Evolutionary conservation across 2,888 invertebrate genomes (phyloP).

Genomic region (Therioaphis trifolii): DNA sequence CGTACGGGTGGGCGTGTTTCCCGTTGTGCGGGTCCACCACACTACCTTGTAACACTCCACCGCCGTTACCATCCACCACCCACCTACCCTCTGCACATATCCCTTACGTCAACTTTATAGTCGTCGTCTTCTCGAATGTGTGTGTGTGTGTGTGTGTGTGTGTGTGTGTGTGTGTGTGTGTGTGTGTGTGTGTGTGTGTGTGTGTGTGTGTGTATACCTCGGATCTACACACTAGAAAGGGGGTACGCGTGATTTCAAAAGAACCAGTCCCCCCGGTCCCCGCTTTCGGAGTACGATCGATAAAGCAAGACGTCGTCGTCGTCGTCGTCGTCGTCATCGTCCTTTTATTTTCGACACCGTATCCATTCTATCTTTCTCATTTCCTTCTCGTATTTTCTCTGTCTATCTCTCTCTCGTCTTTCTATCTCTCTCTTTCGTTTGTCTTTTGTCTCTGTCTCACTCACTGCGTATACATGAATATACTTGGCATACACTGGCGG

Average conservation of each 20-base stretch:
- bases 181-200: not conserved
- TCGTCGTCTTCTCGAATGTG: not conserved
- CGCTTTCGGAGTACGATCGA: constrained; percentile 53
- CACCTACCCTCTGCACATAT: not conserved
- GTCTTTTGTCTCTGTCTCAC: no score
- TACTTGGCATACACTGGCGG: no score
- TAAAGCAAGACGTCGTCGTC: constrained; percentile 56
- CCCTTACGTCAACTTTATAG: constrained; percentile 16
- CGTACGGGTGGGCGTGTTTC: constrained; percentile 54
- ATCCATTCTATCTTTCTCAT: constrained; percentile 16
- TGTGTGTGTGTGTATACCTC: not conserved
- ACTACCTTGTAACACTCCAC: no score
- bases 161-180: not conserved
- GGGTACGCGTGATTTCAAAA: constrained; percentile 59
- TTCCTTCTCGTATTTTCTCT: not conserved
- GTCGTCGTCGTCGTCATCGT: constrained; percentile 30
- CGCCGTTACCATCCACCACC: no score
- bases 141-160: not conserved
- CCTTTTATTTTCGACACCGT: constrained; percentile 57
- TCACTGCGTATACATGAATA: no score
- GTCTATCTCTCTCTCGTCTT: not conserved
- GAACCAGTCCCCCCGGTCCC: constrained; percentile 2
- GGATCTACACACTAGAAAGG: not conserved
- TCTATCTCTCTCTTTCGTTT: not conserved
- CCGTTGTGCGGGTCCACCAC: constrained; percentile 14